These are phyloP conservation scores for Tetragnatha montana DNA, from an alignment of 2,888 invertebrate genomes.

Conservation along the genomic window DNA sequence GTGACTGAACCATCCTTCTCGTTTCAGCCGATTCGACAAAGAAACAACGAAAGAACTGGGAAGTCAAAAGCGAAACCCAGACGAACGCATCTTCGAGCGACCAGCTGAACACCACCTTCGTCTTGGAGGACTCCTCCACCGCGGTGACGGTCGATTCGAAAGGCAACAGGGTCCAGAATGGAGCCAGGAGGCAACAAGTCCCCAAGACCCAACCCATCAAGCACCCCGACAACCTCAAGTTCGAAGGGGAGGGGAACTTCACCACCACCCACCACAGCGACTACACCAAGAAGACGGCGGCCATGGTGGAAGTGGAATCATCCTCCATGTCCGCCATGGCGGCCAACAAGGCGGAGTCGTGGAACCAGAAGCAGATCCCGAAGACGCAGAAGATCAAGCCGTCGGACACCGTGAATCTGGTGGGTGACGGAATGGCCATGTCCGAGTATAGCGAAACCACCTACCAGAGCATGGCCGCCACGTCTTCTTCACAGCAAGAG, in stretches of 20 bases:
- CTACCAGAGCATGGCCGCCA: background rate
- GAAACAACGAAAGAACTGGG: slow-evolving; percentile 68
- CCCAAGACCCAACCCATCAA: slow-evolving; percentile 61
- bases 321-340: background rate
- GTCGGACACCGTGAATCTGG: slow-evolving; percentile 39
- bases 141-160: slow-evolving; percentile 39
- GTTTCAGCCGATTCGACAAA: slow-evolving; percentile 50
- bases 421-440: slow-evolving; percentile 46
- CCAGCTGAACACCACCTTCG: slow-evolving; percentile 13
- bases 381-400: slow-evolving; percentile 52
- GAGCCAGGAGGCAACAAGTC: slow-evolving; percentile 33
- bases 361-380: slow-evolving; percentile 55
- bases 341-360: slow-evolving; percentile 24
- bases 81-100: slow-evolving; percentile 6
- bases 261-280: slow-evolving; percentile 62
- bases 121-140: slow-evolving; percentile 31
- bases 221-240: slow-evolving; percentile 67
- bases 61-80: slow-evolving; percentile 21
- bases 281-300: slow-evolving; percentile 34
- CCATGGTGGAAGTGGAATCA: background rate
- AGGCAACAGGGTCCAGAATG: slow-evolving; percentile 31
- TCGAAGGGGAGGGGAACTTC: slow-evolving; percentile 70
- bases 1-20: too few species aligned
- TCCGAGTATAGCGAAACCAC: slow-evolving; percentile 17
- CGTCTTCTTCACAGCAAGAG: background rate